Conservation (phyloP, 2,888 invertebrate genomes). For the Ischnus inquisitorius region DNA sequence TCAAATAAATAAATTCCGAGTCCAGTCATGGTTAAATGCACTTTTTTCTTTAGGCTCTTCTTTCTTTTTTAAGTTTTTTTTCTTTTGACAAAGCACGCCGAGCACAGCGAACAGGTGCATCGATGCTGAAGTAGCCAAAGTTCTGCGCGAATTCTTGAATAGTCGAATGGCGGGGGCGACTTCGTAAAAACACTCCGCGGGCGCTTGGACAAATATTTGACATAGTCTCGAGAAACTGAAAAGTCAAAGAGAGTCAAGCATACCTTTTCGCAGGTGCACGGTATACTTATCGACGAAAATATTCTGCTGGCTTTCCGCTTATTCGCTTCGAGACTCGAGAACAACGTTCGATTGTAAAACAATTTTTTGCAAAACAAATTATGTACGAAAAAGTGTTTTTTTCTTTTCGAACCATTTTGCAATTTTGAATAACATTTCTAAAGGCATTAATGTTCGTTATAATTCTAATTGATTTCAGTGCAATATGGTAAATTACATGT, state of each 20-base stretch:
- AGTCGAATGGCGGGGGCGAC: neutral
- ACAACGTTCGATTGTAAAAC: neutral
- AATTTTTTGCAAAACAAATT: neutral
- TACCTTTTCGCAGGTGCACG: conserved; percentile 4
- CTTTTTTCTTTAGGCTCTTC: neutral
- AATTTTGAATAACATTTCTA: neutral
- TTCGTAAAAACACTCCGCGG: conserved; percentile 31
- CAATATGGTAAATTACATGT: neutral
- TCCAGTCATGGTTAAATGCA: neutral
- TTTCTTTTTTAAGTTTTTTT: conserved; percentile 7
- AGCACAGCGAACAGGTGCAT: conserved; percentile 60
- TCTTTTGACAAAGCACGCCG: conserved; percentile 31
- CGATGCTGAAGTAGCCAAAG: conserved; percentile 24
- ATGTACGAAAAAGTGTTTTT: neutral
- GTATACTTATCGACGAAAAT: neutral
- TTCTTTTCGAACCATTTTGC: neutral
- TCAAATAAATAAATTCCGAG: too few relatives aligned
- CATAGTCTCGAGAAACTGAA: conserved; percentile 3
- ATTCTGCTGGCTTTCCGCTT: neutral
- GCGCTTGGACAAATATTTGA: conserved; percentile 45
- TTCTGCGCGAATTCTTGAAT: conserved; percentile 10
- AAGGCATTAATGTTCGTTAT: neutral
- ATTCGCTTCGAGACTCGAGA: neutral
- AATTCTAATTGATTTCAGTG: neutral
- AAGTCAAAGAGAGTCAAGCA: neutral